These are phyloP conservation scores for Aporophyla lueneburgensis DNA, from an alignment of 2,888 invertebrate species.

Conservation along the genomic window DNA sequence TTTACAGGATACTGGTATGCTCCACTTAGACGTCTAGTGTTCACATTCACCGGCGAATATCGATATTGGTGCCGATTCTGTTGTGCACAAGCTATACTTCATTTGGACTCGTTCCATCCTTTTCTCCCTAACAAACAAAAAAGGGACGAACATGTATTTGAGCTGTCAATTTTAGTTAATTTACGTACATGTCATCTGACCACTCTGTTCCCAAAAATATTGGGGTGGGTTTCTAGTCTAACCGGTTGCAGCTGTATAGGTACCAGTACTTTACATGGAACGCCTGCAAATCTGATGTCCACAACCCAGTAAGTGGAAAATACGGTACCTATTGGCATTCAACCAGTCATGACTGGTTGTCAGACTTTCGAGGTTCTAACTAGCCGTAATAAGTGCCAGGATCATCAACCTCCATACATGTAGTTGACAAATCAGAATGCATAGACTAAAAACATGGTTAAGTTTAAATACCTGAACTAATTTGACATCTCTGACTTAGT, in stretches of 20 bases:
- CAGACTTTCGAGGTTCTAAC: too few species aligned
- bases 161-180: slow-evolving; percentile 1
- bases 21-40: slow-evolving; percentile 44
- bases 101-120: background rate
- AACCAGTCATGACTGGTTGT: too few species aligned
- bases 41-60: slow-evolving; percentile 47
- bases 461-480: background rate
- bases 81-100: background rate
- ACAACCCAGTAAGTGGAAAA: too few species aligned
- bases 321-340: too few species aligned
- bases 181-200: too few species aligned
- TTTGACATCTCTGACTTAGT: background rate
- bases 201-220: too few species aligned
- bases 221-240: too few species aligned
- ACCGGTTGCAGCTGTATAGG: too few species aligned
- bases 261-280: too few species aligned
- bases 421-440: background rate
- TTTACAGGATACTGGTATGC: slow-evolving; percentile 51
- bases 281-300: too few species aligned
- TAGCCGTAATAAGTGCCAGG: too few species aligned
- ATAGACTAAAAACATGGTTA: background rate
- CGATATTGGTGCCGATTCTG: slow-evolving; percentile 18
- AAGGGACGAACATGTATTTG: background rate
- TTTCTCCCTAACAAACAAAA: background rate
- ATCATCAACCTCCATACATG: background rate